Conservation (phyloP, 2,113 vertebrate genomes). For the Sceloporus tristichus region DNA sequence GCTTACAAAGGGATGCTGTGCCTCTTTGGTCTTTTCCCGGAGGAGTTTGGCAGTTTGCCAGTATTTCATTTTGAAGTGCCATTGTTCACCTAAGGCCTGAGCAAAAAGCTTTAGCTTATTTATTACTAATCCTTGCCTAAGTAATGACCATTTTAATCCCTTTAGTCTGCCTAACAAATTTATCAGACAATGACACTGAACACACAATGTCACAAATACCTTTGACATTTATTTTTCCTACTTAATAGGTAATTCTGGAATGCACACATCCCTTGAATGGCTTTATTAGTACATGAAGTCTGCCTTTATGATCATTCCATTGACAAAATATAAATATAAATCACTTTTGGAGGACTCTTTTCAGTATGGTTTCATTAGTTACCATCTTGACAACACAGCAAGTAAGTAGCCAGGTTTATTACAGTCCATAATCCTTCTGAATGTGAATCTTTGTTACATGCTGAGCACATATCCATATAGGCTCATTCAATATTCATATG, state of each 20-base stretch:
- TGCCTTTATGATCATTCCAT: constrained; percentile 57
- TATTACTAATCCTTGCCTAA: constrained; percentile 76
- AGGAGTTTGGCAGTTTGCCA: constrained; percentile 79
- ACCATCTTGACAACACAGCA: constrained; percentile 53
- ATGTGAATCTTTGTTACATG: constrained; percentile 43
- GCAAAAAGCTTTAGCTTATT: constrained; percentile 71
- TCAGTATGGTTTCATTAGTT: constrained; percentile 48
- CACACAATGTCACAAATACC: constrained; percentile 44
- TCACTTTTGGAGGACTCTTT: constrained; percentile 50
- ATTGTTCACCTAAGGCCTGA: constrained; percentile 78
- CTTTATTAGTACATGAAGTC: constrained; percentile 62
- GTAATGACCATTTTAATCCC: constrained; percentile 69
- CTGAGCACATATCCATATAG: constrained; percentile 2
- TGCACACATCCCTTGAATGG: constrained; percentile 49
- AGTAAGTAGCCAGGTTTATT: constrained; percentile 46
- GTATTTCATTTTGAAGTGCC: constrained; percentile 75
- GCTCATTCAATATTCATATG: constrained; percentile 37
- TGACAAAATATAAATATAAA: constrained; percentile 62
- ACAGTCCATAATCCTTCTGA: constrained; percentile 38
- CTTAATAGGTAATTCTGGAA: constrained; percentile 66
- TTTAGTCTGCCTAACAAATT: constrained; percentile 74
- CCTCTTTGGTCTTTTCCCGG: constrained; percentile 70
- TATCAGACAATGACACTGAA: constrained; percentile 63
- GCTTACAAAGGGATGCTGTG: constrained; percentile 69
- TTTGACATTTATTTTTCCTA: constrained; percentile 60